Evolutionary conservation across 2,113 vertebrate species (phyloP), one percentile per base, ranked within the genome.

Genomic region (Tupaia tana): DNA sequence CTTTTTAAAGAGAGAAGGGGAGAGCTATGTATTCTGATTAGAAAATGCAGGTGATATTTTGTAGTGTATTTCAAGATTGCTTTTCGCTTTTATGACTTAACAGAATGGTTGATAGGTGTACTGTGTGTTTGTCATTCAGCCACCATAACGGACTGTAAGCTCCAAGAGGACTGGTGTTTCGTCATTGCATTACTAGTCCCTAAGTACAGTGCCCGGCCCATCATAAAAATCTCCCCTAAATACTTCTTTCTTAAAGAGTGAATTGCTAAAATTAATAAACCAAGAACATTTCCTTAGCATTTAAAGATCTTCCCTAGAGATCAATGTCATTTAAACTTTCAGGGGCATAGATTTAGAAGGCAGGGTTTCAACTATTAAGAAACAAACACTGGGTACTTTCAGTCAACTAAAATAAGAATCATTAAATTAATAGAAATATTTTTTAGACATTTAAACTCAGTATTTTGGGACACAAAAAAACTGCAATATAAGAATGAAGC

Each of bases 401-500:
- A 69, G 27, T 6, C 71, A 95, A 59, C 3, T 31, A 34, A 96
- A 94, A 27, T 73, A 83, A 75, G 25, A 70, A 66, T 86, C 69
- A 3, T 61, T 64, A 74, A 92, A 90, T 67, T 69, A 70, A 70
- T 85, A 22, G 1, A 94, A 61, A 75, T 81, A 59, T 92, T 54
- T 54, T 29, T 79, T 89, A 86, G 86, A 61, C 22, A 10, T 91
- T 87, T 83, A 89, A 93, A 75, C 27, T 84, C 27, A 79, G 29
- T 91, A 69, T 66, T 88, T 69, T 69, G 3, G 7, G 13, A 31
- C 79, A 69, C 11, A 52, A 15, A 73, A 95, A 95, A 86, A 61
- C 0, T 78, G 2, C 7, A 54, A 8, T 58, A 56, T 10, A 43
- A 81, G 18, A 86, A 64, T 61, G 4, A 80, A 69, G 1, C 69